A percentile compares a stretch with the other conserved stretches of the same genome.
Evolutionary conservation across 2,888 invertebrate genomes (phyloP).

Genomic region (Aelia acuminata): DNA sequence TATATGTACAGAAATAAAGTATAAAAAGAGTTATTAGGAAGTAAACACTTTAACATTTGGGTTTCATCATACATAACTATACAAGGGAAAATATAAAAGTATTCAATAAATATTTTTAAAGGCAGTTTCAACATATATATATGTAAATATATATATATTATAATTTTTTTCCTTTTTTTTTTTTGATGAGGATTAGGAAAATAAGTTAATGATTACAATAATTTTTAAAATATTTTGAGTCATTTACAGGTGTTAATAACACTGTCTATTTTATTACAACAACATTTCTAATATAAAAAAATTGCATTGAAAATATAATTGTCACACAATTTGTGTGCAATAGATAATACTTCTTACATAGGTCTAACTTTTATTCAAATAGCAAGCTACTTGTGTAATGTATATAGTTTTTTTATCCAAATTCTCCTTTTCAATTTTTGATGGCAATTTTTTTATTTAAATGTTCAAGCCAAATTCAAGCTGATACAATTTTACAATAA

Average conservation of each 20-base stretch:
- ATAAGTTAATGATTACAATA: conserved; percentile 56
- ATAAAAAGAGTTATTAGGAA: conserved; percentile 65
- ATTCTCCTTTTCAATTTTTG: background rate
- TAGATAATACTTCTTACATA: conserved; percentile 39
- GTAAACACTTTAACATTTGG: conserved; percentile 61
- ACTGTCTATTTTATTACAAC: conserved; percentile 53
- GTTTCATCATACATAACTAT: conserved; percentile 61
- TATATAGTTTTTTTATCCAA: conserved; percentile 40
- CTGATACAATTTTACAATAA: conserved; percentile 13
- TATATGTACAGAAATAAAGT: conserved; percentile 66
- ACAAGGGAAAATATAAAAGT: conserved; percentile 63
- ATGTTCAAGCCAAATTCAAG: conserved; percentile 33
- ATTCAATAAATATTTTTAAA: conserved; percentile 60
- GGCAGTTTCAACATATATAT: conserved; percentile 56
- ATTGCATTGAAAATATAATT: conserved; percentile 57
- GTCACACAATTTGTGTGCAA: conserved; percentile 57
- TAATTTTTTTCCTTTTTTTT: conserved; percentile 48
- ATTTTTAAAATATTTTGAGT: conserved; percentile 56
- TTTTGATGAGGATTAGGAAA: conserved; percentile 56
- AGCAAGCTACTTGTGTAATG: conserved; percentile 58
- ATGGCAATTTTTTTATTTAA: conserved; percentile 37
- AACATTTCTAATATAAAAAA: conserved; percentile 56
- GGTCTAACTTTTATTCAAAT: conserved; percentile 46
- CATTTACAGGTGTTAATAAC: conserved; percentile 58
- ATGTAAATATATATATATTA: conserved; percentile 21